Conservation (phyloP, 1,140 invertebrate species). For the Drosophila orena region DNA sequence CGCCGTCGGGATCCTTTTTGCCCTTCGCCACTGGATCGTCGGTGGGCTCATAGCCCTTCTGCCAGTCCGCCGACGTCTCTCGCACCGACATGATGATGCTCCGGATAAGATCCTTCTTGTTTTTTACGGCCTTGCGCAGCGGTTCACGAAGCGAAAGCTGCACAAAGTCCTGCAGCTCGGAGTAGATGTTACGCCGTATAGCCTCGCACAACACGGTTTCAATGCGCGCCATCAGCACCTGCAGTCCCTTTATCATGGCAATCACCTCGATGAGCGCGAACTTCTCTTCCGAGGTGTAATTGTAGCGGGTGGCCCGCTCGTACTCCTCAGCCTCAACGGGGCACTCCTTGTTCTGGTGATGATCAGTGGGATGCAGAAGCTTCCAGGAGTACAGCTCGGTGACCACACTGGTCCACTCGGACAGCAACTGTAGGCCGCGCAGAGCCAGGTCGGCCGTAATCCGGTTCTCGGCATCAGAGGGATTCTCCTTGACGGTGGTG, state of each 20-base stretch:
- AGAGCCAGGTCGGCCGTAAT: conserved; percentile 96
- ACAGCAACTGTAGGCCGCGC: conserved; percentile 95
- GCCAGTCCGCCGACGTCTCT: conserved; percentile 98
- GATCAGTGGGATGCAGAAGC: conserved; percentile 98
- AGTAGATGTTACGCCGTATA: conserved; percentile 97
- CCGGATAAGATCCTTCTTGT: conserved; percentile 98
- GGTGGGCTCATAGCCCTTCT: conserved; percentile 94
- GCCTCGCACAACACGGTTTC: conserved; percentile 99
- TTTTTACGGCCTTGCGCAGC: conserved; percentile 98
- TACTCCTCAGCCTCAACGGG: conserved; percentile 99
- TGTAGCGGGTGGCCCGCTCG: conserved; percentile 98
- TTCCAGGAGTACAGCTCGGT: conserved; percentile 99
- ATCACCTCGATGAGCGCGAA: conserved; percentile 99
- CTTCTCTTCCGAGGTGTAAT: conserved; percentile 99
- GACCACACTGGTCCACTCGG: conserved; percentile 98
- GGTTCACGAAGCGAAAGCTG: conserved; percentile 96
- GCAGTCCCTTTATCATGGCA: conserved; percentile 99
- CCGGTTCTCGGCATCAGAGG: conserved; percentile 96
- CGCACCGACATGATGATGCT: conserved; percentile 97
- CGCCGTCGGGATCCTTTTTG: conserved; percentile 97
- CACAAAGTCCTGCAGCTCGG: conserved; percentile 99
- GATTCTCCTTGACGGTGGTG: conserved; percentile 96
- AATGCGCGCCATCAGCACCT: conserved; percentile 98
- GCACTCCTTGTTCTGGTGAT: conserved; percentile 97
- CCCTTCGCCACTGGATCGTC: conserved; percentile 97